A percentile compares a stretch with the other conserved stretches of the same genome.
phyloP scores from a whole-genome alignment of 2,113 vertebrate genomes.

The Ondatra zibethicus region DNA sequence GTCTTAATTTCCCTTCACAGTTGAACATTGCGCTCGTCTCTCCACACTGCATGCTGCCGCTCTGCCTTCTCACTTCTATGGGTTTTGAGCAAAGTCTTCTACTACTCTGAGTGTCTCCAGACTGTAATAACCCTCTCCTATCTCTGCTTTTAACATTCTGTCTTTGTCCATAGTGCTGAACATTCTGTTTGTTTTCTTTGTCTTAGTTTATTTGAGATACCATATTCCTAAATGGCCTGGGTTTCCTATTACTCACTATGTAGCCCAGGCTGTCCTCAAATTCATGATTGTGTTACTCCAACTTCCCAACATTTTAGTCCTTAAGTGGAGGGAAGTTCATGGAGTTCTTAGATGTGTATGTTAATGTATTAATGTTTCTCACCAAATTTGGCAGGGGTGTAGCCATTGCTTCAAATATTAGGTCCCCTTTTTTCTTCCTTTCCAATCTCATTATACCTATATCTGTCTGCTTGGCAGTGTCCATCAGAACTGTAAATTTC shows the following conservation, averaged over 20 bases:
- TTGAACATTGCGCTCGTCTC: background rate
- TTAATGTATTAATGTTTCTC: constrained; percentile 18
- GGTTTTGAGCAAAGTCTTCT: background rate
- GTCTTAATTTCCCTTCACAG: background rate
- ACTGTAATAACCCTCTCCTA: background rate
- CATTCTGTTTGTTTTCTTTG: background rate
- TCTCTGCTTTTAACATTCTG: background rate
- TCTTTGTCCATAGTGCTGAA: background rate
- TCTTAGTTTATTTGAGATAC: background rate
- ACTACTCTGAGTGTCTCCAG: background rate
- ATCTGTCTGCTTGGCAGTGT: background rate
- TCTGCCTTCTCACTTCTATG: background rate
- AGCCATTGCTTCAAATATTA: background rate
- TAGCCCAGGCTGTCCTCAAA: background rate
- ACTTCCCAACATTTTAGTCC: background rate
- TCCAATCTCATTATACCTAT: background rate
- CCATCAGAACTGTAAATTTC: background rate
- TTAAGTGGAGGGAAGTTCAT: background rate
- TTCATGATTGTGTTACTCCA: background rate
- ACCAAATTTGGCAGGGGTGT: background rate
- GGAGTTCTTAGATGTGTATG: background rate
- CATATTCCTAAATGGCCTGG: background rate
- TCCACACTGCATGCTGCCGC: background rate
- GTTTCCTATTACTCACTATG: background rate
- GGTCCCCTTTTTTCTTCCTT: background rate